phyloP scores from a whole-genome alignment of 2,888 invertebrate species.

The Drosophila nr. fundita region DNA sequence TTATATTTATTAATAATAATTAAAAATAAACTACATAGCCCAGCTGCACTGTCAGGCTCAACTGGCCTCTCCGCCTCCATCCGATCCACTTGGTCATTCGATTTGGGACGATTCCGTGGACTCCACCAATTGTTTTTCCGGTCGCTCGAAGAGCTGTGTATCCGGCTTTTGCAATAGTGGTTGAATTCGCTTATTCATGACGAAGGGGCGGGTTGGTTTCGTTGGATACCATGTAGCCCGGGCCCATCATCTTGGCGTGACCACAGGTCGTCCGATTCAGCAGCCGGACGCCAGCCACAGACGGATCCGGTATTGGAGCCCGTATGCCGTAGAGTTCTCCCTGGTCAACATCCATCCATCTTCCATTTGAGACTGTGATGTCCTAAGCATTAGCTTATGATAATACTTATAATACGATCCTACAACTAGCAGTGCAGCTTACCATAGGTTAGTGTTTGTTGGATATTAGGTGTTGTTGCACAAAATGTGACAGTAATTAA shows the following conservation, averaged over 20 bases:
- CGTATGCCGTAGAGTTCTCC: neutral
- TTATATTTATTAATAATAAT: slow-evolving; percentile 11
- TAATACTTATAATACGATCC: slow-evolving; percentile 17
- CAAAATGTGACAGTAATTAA: slow-evolving; percentile 10
- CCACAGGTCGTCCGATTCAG: neutral
- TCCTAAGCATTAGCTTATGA: slow-evolving; percentile 13
- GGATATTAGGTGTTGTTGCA: slow-evolving; percentile 1
- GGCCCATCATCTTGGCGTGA: neutral
- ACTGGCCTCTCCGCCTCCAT: neutral
- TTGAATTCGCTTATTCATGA: neutral
- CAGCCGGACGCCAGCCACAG: neutral
- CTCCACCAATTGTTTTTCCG: neutral
- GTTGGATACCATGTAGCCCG: neutral
- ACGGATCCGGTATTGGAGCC: neutral
- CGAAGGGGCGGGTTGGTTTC: neutral
- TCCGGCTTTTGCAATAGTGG: neutral
- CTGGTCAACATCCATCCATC: neutral
- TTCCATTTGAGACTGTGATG: neutral
- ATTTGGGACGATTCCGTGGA: neutral
- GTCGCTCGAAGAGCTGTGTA: neutral
- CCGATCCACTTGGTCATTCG: neutral
- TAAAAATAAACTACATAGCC: slow-evolving; percentile 3
- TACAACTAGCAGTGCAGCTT: slow-evolving; percentile 19
- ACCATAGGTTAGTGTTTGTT: slow-evolving; percentile 9
- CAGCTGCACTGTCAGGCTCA: slow-evolving; percentile 12